Conservation (phyloP, 2,113 vertebrate genomes). For the Corythoichthys intestinalis region DNA sequence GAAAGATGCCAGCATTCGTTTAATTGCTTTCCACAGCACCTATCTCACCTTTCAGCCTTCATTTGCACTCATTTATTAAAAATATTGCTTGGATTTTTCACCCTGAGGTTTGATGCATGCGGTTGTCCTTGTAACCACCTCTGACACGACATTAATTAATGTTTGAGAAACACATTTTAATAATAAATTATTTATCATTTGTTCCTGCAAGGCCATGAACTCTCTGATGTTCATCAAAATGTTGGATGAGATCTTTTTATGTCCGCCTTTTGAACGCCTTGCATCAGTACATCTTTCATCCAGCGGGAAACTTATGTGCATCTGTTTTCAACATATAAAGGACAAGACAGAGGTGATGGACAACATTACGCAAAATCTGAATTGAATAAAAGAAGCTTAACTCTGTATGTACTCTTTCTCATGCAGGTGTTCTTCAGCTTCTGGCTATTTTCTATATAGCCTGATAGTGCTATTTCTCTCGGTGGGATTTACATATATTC, state of each 20-base stretch:
- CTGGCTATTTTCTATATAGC: background rate
- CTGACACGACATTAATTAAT: conserved; percentile 34
- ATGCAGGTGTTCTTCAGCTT: background rate
- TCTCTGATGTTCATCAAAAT: conserved; percentile 16
- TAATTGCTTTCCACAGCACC: conserved; percentile 30
- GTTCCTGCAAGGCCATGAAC: conserved; percentile 34
- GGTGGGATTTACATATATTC: too few relatives aligned
- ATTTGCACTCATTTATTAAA: conserved; percentile 35
- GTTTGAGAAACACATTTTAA: conserved; percentile 9
- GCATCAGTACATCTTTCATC: too few relatives aligned
- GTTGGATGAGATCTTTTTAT: conserved; percentile 21
- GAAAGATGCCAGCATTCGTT: conserved; percentile 22
- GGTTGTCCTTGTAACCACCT: conserved; percentile 27
- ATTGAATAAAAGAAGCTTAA: background rate
- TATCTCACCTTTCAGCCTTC: conserved; percentile 27
- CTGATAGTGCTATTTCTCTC: too few relatives aligned
- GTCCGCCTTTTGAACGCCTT: background rate
- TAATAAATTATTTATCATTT: conserved; percentile 30
- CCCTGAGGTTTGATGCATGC: conserved; percentile 39
- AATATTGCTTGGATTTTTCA: conserved; percentile 39
- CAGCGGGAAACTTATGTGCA: background rate
- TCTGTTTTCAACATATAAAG: conserved; percentile 1
- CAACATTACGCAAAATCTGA: background rate
- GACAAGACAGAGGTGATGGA: background rate
- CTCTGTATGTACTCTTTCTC: conserved; percentile 5